Percentiles rank a stretch among this genome's conserved stretches.
phyloP scores from a whole-genome alignment of 2,113 vertebrate genomes.

The Setophaga kirtlandii region DNA sequence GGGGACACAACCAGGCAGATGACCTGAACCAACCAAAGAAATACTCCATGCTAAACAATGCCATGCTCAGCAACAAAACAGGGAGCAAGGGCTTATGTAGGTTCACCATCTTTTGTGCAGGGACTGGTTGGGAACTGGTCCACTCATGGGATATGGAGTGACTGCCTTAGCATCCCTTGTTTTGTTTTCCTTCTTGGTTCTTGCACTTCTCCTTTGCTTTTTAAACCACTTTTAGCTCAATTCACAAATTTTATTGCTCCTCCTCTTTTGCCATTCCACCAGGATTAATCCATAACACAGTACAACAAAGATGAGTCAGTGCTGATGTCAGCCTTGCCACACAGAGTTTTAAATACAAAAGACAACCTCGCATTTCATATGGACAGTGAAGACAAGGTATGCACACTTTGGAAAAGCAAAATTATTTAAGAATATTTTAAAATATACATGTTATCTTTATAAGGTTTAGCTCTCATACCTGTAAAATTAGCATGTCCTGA shows the following conservation, averaged over 20 bases:
- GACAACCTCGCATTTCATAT: background rate
- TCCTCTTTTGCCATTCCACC: background rate
- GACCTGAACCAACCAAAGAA: background rate
- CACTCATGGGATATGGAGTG: background rate
- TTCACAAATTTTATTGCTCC: background rate
- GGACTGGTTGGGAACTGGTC: background rate
- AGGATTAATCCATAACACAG: background rate
- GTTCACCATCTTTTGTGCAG: background rate
- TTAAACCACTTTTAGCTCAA: background rate
- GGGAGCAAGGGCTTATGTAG: background rate
- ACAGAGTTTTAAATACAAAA: background rate
- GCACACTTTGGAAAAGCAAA: background rate
- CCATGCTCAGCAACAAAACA: background rate
- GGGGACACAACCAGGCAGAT: background rate
- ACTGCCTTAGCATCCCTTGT: background rate
- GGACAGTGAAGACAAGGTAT: background rate
- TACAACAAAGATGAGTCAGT: background rate
- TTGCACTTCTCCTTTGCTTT: background rate
- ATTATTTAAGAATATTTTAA: background rate
- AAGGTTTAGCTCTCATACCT: conserved; percentile 74
- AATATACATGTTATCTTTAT: background rate
- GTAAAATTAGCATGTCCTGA: conserved; percentile 98
- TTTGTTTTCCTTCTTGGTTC: background rate
- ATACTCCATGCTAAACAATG: background rate
- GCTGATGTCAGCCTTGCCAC: background rate